Evolutionary conservation across 2,797 vertebrate genomes (phyloP).

Genomic region (Enteromius treurensis): DNA sequence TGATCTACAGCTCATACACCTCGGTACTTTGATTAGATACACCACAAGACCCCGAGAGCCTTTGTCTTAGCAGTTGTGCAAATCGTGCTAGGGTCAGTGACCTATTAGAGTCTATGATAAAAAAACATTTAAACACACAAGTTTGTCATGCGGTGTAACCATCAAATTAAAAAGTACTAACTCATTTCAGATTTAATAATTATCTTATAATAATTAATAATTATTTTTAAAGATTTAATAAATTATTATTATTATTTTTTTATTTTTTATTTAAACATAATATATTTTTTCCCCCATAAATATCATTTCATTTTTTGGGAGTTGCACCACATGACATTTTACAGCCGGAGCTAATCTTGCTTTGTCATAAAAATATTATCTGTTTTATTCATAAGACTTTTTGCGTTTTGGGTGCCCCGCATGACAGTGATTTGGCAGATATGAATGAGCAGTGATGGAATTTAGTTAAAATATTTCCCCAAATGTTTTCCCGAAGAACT

Average conservation of each 20-base stretch:
- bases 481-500: background rate
- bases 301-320: background rate
- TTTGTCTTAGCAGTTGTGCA: conserved; percentile 59
- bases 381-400: background rate
- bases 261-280: background rate
- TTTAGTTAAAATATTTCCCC: background rate
- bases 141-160: background rate
- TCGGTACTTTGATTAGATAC: conserved; percentile 55
- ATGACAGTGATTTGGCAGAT: background rate
- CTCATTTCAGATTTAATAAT: background rate
- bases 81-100: conserved; percentile 2
- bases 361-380: background rate
- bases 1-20: conserved; percentile 20
- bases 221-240: background rate
- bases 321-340: background rate
- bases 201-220: background rate
- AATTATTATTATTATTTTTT: no score
- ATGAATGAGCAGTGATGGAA: background rate
- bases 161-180: background rate
- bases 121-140: background rate
- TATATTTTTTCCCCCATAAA: background rate
- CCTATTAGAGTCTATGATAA: background rate
- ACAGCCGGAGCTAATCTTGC: background rate
- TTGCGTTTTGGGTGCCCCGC: background rate
- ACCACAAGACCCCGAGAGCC: conserved; percentile 44